Conservation (phyloP, 1,140 invertebrate species). For the Heliconius eleuchia region DNA sequence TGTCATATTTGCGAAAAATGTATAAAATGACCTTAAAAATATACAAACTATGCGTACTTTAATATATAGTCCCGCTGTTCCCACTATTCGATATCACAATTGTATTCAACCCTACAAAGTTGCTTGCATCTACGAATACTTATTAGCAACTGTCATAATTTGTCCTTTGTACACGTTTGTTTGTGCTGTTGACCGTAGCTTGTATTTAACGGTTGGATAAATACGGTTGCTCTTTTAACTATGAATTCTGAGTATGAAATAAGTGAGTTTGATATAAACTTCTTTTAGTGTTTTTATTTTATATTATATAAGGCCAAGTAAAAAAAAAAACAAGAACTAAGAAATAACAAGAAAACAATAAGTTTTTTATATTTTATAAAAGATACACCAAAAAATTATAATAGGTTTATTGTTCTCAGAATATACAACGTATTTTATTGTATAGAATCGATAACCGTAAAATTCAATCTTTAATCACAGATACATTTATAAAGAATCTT, state of each 20-base stretch:
- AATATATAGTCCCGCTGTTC: background rate
- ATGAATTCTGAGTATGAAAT: background rate
- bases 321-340: background rate
- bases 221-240: background rate
- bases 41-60: background rate
- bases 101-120: constrained; percentile 20
- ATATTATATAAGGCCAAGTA: background rate
- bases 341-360: background rate
- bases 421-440: background rate
- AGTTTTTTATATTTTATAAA: background rate
- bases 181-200: constrained; percentile 34
- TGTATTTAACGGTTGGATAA: constrained; percentile 27
- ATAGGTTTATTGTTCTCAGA: background rate
- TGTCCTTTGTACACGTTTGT: constrained; percentile 40
- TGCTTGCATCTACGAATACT: constrained; percentile 29
- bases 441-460: background rate
- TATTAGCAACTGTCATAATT: constrained; percentile 49
- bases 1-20: too few species aligned
- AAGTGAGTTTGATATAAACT: background rate
- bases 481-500: background rate
- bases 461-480: background rate
- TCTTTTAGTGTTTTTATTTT: background rate
- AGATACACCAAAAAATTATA: background rate
- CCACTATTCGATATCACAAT: constrained; percentile 26
- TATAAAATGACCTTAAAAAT: background rate